Evolutionary conservation across 2,888 invertebrate genomes (phyloP).

Genomic region (Eurois occulta): DNA sequence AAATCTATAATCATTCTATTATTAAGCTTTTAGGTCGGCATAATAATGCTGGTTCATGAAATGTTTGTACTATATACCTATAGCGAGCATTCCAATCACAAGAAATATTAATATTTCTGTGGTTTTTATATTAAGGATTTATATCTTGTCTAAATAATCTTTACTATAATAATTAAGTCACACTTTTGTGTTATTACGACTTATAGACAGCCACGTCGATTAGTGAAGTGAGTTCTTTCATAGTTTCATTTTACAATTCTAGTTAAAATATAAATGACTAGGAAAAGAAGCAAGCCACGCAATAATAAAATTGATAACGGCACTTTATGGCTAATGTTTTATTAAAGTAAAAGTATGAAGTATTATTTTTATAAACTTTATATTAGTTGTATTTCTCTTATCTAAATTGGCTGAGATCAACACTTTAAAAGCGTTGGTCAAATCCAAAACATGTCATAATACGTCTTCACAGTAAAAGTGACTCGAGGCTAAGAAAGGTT

Average conservation of each 20-base stretch:
- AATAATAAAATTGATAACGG: slow-evolving; percentile 14
- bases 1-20: slow-evolving; percentile 60
- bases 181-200: slow-evolving; percentile 53
- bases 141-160: slow-evolving; percentile 56
- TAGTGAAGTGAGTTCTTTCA: slow-evolving; percentile 38
- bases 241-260: slow-evolving; percentile 42
- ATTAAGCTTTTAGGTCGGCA: slow-evolving; percentile 59
- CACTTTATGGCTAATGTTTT: slow-evolving; percentile 45
- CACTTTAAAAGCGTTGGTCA: slow-evolving; percentile 43
- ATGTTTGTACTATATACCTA: slow-evolving; percentile 57
- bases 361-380: slow-evolving; percentile 62
- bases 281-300: background rate
- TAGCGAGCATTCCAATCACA: slow-evolving; percentile 66
- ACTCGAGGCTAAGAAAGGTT: slow-evolving; percentile 32
- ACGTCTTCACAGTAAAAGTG: slow-evolving; percentile 36
- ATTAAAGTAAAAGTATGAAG: slow-evolving; percentile 43
- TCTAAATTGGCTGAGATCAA: slow-evolving; percentile 29
- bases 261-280: background rate
- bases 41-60: slow-evolving; percentile 58
- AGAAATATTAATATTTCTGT: slow-evolving; percentile 63
- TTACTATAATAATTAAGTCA: slow-evolving; percentile 54
- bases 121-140: slow-evolving; percentile 58
- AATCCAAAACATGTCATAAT: slow-evolving; percentile 38
- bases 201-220: slow-evolving; percentile 37
- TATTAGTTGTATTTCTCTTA: slow-evolving; percentile 52